A percentile compares a stretch with the other conserved stretches of the same genome.
Conservation (phyloP, 2,113 vertebrate species). For the Girardinichthys multiradiatus region DNA sequence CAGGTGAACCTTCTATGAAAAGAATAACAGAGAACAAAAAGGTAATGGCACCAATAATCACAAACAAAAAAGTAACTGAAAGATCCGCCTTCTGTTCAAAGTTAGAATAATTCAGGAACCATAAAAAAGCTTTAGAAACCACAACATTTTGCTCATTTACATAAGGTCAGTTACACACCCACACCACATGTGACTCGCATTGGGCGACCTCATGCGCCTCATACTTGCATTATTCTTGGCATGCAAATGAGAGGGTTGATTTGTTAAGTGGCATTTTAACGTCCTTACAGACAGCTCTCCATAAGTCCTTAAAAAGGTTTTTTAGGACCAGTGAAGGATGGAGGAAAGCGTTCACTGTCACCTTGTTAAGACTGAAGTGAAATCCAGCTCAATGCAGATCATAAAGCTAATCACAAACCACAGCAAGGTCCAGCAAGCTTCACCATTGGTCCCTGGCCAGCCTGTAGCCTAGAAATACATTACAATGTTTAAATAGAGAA, state of each 20-base stretch:
- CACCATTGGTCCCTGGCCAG: conserved; percentile 23
- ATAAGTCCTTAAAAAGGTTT: conserved; percentile 78
- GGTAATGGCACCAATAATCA: too few relatives aligned
- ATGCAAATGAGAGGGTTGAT: conserved; percentile 80
- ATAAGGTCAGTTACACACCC: too few relatives aligned
- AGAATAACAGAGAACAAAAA: too few relatives aligned
- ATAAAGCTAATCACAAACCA: conserved; percentile 70
- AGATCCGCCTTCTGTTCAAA: too few relatives aligned
- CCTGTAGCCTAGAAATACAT: conserved; percentile 15
- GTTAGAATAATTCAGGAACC: too few relatives aligned
- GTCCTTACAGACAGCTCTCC: conserved; percentile 71
- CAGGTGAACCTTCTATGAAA: too few relatives aligned
- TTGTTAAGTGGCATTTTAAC: conserved; percentile 80
- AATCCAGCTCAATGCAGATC: conserved; percentile 72
- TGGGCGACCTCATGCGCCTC: not conserved
- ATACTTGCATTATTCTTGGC: conserved; percentile 32
- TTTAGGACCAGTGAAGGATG: conserved; percentile 70
- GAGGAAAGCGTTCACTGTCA: conserved; percentile 72
- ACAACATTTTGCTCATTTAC: too few relatives aligned
- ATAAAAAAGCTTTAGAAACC: too few relatives aligned
- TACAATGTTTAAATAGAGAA: conserved; percentile 22
- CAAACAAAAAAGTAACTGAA: too few relatives aligned
- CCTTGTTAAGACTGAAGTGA: conserved; percentile 69
- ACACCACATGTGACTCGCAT: too few relatives aligned
- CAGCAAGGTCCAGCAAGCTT: conserved; percentile 45